Conservation (phyloP, 1,140 invertebrate species). For the Drosophila ananassae region DNA sequence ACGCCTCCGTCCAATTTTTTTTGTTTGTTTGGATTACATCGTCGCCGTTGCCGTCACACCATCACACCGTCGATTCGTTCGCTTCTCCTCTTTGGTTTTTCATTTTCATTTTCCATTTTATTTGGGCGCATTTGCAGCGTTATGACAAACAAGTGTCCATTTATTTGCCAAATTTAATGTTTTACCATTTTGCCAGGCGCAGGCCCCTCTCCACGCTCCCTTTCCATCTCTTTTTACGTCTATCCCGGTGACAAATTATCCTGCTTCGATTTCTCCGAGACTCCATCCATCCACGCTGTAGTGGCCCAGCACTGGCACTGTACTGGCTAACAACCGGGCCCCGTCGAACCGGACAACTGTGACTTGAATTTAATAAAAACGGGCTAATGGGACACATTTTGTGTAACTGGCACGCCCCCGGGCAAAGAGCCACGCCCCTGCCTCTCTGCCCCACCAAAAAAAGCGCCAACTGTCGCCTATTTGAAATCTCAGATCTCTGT, state of each 20-base stretch:
- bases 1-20: conserved; percentile 5
- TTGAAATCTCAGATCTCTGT: conserved; percentile 22
- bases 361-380: conserved; percentile 77
- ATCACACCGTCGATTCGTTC: conserved; percentile 33
- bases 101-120: conserved; percentile 64
- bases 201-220: not conserved
- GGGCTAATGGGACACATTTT: conserved; percentile 72
- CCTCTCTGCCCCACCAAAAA: not conserved
- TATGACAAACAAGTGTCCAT: conserved; percentile 83
- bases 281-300: conserved; percentile 33
- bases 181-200: conserved; percentile 60
- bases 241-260: conserved; percentile 72
- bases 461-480: conserved; percentile 39
- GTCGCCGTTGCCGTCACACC: conserved; percentile 43
- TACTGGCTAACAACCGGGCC: conserved; percentile 15
- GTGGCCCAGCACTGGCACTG: not conserved
- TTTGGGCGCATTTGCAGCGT: conserved; percentile 80
- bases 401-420: conserved; percentile 40
- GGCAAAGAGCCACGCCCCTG: not conserved
- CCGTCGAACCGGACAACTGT: conserved; percentile 60
- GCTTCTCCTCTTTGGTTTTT: conserved; percentile 49
- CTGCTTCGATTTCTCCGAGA: conserved; percentile 75
- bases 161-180: conserved; percentile 83
- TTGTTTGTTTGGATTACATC: conserved; percentile 66
- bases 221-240: not conserved